These are phyloP conservation scores for Idaea aversata DNA, from an alignment of 2,888 invertebrate genomes.

Conservation along the genomic window DNA sequence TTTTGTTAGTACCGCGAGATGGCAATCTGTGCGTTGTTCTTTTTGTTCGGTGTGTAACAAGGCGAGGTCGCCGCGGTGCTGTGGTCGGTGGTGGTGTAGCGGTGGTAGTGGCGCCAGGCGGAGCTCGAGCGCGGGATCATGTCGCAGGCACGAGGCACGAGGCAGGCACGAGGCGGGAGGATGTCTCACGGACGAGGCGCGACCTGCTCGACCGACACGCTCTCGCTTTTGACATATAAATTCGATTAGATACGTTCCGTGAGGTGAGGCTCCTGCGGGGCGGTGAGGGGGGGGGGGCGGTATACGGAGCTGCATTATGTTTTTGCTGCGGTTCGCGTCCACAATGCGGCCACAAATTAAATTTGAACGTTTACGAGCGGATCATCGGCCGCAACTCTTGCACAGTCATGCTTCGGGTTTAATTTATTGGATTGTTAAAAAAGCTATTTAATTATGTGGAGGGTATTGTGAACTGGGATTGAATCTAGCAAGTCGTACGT, in stretches of 20 bases:
- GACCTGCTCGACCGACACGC: conserved; percentile 29
- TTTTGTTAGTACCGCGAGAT: conserved; percentile 26
- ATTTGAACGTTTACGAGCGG: conserved; percentile 39
- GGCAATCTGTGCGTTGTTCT: conserved; percentile 16
- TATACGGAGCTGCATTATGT: conserved; percentile 9
- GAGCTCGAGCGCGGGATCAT: not conserved
- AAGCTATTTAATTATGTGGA: conserved; percentile 39
- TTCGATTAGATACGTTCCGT: conserved; percentile 39
- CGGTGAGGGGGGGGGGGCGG: conserved; percentile 16
- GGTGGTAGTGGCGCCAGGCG: not conserved
- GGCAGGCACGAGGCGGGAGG: conserved; percentile 2
- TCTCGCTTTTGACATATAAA: conserved; percentile 44
- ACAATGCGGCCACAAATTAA: conserved; percentile 41
- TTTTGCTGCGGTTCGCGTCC: conserved; percentile 23
- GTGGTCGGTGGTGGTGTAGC: not conserved
- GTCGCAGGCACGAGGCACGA: conserved; percentile 5
- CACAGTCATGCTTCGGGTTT: conserved; percentile 41
- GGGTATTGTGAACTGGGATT: conserved; percentile 27
- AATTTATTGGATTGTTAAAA: conserved; percentile 50
- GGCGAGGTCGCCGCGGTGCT: not conserved
- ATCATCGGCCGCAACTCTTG: conserved; percentile 30
- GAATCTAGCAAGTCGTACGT: conserved; percentile 12
- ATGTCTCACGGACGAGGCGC: conserved; percentile 20
- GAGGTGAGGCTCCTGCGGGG: conserved; percentile 15
- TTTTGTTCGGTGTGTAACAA: conserved; percentile 11